These are phyloP conservation scores for Chelon auratus DNA, from an alignment of 2,797 vertebrate species.

Conservation along the genomic window DNA sequence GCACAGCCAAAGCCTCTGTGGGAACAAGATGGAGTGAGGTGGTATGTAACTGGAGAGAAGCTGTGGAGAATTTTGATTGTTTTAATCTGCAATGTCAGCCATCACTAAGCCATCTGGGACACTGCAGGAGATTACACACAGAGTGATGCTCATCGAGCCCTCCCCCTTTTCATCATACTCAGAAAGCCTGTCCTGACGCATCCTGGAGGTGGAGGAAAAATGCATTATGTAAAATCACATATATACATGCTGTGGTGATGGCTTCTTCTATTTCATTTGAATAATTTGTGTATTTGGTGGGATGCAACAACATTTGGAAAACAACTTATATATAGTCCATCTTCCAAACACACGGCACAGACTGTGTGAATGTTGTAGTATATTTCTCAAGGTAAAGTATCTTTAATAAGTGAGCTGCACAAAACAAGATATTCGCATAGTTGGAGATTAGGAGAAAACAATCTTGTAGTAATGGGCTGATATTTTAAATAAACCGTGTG, in stretches of 20 bases:
- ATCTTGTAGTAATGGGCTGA: neutral
- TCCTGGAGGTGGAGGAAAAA: slow-evolving; percentile 36
- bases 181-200: slow-evolving; percentile 55
- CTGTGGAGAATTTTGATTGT: slow-evolving; percentile 72
- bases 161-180: slow-evolving; percentile 46
- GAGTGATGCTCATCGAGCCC: slow-evolving; percentile 66
- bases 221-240: slow-evolving; percentile 31
- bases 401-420: too few species aligned
- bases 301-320: too few species aligned
- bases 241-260: neutral
- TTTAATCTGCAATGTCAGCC: slow-evolving; percentile 80
- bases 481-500: neutral
- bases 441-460: neutral
- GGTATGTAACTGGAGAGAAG: slow-evolving; percentile 48
- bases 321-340: too few species aligned
- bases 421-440: too few species aligned
- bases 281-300: too few species aligned
- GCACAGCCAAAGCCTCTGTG: slow-evolving; percentile 21
- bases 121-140: slow-evolving; percentile 83
- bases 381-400: too few species aligned
- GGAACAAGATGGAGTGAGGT: slow-evolving; percentile 35
- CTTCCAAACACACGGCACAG: too few species aligned
- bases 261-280: neutral
- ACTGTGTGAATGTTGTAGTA: too few species aligned
- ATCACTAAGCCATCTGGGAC: slow-evolving; percentile 83